Percentiles rank a stretch among this genome's conserved stretches.
Evolutionary conservation across 1,140 invertebrate species (phyloP).

Genomic region (Heliconius hermathena): DNA sequence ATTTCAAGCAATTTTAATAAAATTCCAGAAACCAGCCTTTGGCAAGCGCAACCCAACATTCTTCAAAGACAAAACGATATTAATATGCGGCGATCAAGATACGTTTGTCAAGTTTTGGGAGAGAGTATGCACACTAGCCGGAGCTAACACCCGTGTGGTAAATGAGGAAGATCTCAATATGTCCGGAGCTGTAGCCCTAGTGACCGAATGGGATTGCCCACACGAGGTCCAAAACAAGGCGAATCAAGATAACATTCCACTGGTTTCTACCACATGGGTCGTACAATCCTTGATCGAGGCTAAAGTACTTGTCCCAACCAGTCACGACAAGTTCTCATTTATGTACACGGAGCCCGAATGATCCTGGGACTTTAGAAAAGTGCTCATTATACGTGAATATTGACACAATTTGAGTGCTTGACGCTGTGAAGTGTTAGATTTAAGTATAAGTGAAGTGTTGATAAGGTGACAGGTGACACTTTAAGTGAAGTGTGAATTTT

Average conservation of each 20-base stretch:
- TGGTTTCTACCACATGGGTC: slow-evolving; percentile 83
- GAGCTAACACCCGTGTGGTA: slow-evolving; percentile 78
- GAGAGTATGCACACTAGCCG: slow-evolving; percentile 82
- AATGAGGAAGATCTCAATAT: slow-evolving; percentile 78
- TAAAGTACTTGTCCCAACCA: slow-evolving; percentile 77
- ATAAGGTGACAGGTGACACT: slow-evolving; percentile 7
- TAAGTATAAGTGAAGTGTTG: slow-evolving; percentile 19
- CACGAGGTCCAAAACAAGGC: slow-evolving; percentile 82
- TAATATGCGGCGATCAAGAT: slow-evolving; percentile 75
- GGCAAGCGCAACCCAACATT: slow-evolving; percentile 77
- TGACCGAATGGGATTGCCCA: slow-evolving; percentile 82
- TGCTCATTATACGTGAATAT: slow-evolving; percentile 77
- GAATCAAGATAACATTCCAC: slow-evolving; percentile 78
- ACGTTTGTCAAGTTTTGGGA: slow-evolving; percentile 83
- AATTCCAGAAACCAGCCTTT: slow-evolving; percentile 61
- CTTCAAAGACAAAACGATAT: slow-evolving; percentile 80
- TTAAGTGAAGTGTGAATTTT: neutral
- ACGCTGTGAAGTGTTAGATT: slow-evolving; percentile 38
- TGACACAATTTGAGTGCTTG: slow-evolving; percentile 67
- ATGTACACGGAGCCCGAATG: slow-evolving; percentile 78
- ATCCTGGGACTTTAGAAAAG: slow-evolving; percentile 75
- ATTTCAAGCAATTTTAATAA: neutral
- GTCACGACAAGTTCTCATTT: slow-evolving; percentile 77
- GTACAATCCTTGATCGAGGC: slow-evolving; percentile 83
- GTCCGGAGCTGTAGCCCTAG: slow-evolving; percentile 73